Conservation (phyloP, 2,113 vertebrate species). For the Oreotragus oreotragus region DNA sequence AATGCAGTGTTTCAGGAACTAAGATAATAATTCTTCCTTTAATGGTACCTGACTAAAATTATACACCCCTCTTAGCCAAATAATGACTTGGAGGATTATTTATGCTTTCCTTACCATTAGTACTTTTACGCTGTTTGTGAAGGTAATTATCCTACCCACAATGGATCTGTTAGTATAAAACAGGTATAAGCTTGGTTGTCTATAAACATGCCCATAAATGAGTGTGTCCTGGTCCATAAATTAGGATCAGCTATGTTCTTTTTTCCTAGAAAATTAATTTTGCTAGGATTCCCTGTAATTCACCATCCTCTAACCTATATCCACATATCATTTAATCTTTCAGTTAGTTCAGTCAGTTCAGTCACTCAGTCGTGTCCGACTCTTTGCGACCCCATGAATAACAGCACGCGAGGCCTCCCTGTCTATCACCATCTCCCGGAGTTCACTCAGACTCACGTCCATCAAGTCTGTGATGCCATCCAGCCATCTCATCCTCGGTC, state of each 20-base stretch:
- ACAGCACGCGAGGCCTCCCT: not conserved
- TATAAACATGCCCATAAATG: not conserved
- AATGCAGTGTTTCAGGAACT: not conserved
- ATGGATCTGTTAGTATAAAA: not conserved
- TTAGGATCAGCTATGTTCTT: not conserved
- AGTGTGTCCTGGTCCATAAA: not conserved
- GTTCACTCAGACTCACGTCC: not conserved
- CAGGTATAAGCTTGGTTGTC: not conserved
- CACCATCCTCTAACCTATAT: not conserved
- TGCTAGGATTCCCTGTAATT: not conserved
- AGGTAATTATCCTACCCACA: not conserved
- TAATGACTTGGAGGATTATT: conserved; percentile 1
- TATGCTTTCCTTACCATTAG: not conserved
- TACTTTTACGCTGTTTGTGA: not conserved
- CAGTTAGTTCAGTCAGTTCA: no score
- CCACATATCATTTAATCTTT: not conserved
- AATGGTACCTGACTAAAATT: conserved; percentile 14
- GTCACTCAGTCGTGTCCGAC: not conserved
- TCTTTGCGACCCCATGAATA: not conserved
- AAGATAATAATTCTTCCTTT: conserved; percentile 12
- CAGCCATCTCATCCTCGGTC: not conserved
- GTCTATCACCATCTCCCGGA: not conserved
- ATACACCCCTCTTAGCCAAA: conserved; percentile 17
- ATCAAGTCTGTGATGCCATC: not conserved
- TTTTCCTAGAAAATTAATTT: not conserved